Conservation (phyloP, 2,888 invertebrate genomes). For the Seladonia tumulorum region DNA sequence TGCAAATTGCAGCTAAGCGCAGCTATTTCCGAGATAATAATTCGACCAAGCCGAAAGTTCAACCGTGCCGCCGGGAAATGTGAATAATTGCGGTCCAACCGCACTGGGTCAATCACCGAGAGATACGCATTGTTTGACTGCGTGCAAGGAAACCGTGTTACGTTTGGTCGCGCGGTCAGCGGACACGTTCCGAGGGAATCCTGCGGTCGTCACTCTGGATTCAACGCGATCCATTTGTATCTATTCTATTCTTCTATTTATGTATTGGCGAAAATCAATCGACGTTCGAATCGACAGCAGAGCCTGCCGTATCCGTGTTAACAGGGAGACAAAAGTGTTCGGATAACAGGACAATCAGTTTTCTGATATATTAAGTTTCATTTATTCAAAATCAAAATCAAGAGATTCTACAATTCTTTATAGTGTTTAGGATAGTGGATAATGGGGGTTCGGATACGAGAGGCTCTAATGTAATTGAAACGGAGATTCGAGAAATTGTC, state of each 20-base stretch:
- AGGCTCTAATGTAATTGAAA: not conserved
- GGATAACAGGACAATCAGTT: not conserved
- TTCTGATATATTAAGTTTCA: not conserved
- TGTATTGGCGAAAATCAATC: not conserved
- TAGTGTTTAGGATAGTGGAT: not conserved
- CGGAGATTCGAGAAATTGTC: not conserved
- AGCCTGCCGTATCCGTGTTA: too few species aligned
- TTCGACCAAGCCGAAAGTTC: constrained; percentile 49
- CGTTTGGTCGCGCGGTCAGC: too few species aligned
- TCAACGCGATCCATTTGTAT: not conserved
- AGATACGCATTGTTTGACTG: constrained; percentile 18
- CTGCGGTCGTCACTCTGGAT: not conserved
- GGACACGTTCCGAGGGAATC: not conserved
- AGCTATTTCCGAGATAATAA: constrained; percentile 55
- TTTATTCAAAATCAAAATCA: too few species aligned
- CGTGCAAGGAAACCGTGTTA: constrained; percentile 7
- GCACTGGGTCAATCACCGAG: constrained; percentile 44
- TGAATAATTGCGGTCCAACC: constrained; percentile 32
- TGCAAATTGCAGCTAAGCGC: constrained; percentile 16
- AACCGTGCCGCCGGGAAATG: constrained; percentile 33
- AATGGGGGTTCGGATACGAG: not conserved
- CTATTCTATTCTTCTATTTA: not conserved
- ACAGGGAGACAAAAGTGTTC: not conserved
- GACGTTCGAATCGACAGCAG: too few species aligned
- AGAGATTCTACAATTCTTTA: too few species aligned